A percentile compares a stretch with the other conserved stretches of the same genome.
Conservation (phyloP, 2,797 vertebrate genomes). For the Hypotaenidia okinawae region DNA sequence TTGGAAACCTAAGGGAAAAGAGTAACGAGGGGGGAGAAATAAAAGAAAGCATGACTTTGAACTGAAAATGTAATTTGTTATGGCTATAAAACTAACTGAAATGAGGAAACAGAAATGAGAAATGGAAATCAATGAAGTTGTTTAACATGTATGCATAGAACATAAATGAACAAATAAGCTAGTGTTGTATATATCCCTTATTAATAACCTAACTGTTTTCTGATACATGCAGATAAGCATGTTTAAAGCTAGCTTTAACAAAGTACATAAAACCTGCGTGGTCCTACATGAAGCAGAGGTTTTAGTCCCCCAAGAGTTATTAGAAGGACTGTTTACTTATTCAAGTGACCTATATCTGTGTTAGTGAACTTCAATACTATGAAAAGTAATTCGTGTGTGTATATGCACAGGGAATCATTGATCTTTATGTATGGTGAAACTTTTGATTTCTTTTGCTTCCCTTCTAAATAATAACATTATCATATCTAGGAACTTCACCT, state of each 20-base stretch:
- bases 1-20: conserved; percentile 8
- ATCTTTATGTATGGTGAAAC: neutral
- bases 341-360: neutral
- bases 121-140: neutral
- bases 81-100: conserved; percentile 18
- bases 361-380: neutral
- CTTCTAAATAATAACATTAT: neutral
- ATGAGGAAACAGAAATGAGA: conserved; percentile 26
- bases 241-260: neutral
- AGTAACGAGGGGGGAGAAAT: neutral
- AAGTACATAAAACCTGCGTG: neutral
- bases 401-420: neutral
- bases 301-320: neutral
- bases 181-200: neutral
- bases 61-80: conserved; percentile 29
- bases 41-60: neutral
- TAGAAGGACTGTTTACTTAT: neutral
- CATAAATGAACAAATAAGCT: neutral
- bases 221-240: neutral
- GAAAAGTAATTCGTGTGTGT: neutral
- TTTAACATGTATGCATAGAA: neutral
- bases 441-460: neutral
- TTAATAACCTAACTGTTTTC: neutral
- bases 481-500: neutral
- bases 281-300: neutral